A percentile compares a stretch with the other conserved stretches of the same genome.
phyloP scores from a whole-genome alignment of 2,888 invertebrate genomes.

The Agrochola circellaris region DNA sequence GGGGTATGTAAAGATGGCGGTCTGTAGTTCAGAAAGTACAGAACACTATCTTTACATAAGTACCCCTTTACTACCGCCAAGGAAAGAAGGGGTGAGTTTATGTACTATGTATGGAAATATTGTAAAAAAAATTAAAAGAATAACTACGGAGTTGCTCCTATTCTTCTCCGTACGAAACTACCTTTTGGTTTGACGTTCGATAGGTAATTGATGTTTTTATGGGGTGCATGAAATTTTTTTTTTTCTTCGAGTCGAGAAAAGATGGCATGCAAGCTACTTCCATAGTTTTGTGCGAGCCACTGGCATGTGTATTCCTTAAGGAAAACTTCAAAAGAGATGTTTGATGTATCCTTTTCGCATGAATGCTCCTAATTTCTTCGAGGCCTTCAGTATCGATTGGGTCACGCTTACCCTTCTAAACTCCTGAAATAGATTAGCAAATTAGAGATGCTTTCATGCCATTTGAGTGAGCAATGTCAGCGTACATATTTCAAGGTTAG shows the following conservation, averaged over 20 bases:
- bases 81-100: not conserved
- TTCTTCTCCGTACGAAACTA: not conserved
- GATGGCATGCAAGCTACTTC: not conserved
- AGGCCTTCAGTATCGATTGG: conserved; percentile 42
- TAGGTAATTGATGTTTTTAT: no score
- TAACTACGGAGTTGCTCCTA: not conserved
- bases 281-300: not conserved
- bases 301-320: not conserved
- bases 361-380: conserved; percentile 47
- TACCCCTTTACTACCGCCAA: not conserved
- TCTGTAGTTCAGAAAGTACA: not conserved
- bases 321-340: conserved; percentile 36
- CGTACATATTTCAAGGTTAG: conserved; percentile 19
- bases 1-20: not conserved
- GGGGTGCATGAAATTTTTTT: no score
- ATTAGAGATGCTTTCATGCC: conserved; percentile 51
- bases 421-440: conserved; percentile 53
- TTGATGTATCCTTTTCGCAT: conserved; percentile 24
- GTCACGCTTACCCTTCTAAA: conserved; percentile 38
- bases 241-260: no score
- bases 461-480: conserved; percentile 38
- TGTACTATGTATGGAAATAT: not conserved
- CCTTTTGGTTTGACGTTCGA: not conserved
- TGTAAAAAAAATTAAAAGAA: not conserved
- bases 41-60: no score